These are phyloP conservation scores for Seriola dumerili DNA, from an alignment of 2,113 vertebrate genomes.

Conservation along the genomic window DNA sequence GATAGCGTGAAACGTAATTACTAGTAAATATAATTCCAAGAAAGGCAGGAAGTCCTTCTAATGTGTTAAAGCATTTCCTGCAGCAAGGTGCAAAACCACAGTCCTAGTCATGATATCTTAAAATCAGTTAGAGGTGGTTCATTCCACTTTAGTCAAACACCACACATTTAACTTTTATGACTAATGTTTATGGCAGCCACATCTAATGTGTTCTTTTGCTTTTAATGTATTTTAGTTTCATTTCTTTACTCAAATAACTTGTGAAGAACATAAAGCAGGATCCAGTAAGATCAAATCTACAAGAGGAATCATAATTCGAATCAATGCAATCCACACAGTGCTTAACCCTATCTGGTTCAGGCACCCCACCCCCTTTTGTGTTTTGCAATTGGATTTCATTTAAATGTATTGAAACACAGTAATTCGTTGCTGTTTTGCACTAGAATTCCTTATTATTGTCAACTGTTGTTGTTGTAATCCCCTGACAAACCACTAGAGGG, in stretches of 20 bases:
- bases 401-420: not conserved
- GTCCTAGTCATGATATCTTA: not conserved
- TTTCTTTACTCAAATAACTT: not conserved
- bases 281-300: not conserved
- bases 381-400: not conserved
- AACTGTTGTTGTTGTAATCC: constrained; percentile 27
- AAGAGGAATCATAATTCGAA: not conserved
- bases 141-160: not conserved
- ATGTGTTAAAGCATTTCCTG: constrained; percentile 22
- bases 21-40: not conserved
- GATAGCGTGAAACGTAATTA: not conserved
- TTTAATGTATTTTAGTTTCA: not conserved
- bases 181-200: not conserved
- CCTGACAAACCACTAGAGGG: constrained; percentile 60
- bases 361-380: no score
- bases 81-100: not conserved
- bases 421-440: not conserved
- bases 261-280: not conserved
- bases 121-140: not conserved
- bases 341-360: not conserved
- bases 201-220: not conserved
- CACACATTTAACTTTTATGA: not conserved
- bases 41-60: not conserved
- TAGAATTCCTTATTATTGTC: not conserved
- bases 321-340: not conserved